phyloP scores from a whole-genome alignment of 2,888 invertebrate genomes.

The Cinara cedri region DNA sequence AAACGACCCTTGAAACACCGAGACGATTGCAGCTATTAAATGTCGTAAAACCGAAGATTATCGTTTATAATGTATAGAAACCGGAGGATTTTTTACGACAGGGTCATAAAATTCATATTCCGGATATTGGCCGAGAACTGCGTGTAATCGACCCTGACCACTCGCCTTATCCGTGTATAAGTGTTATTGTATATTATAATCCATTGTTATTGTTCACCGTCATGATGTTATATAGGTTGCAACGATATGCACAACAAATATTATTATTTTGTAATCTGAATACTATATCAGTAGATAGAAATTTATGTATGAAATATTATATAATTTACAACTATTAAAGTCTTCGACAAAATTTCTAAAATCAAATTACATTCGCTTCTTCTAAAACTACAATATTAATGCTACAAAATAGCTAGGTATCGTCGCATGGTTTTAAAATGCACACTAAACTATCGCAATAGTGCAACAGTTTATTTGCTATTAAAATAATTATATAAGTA shows the following conservation, averaged over 20 bases:
- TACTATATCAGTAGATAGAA: too few species aligned
- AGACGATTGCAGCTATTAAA: neutral
- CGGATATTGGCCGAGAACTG: constrained; percentile 9
- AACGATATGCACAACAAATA: neutral
- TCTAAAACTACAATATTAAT: too few species aligned
- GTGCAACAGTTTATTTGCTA: too few species aligned
- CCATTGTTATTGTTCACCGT: constrained; percentile 18
- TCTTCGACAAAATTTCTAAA: too few species aligned
- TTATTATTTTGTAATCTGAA: neutral
- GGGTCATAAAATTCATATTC: constrained; percentile 18
- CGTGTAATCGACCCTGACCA: constrained; percentile 25
- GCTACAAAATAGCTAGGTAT: too few species aligned
- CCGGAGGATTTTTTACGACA: neutral
- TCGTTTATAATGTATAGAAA: neutral
- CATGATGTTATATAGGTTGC: neutral
- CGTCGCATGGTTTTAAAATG: too few species aligned
- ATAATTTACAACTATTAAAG: too few species aligned
- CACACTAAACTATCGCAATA: too few species aligned
- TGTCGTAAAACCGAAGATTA: constrained; percentile 25
- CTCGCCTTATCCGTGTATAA: neutral
- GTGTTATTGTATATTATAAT: too few species aligned
- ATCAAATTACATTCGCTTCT: too few species aligned
- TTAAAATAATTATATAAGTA: too few species aligned
- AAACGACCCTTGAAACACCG: neutral
- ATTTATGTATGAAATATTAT: too few species aligned